Evolutionary conservation across 1,140 invertebrate genomes (phyloP).

Genomic region (Apocrypta bakeri): DNA sequence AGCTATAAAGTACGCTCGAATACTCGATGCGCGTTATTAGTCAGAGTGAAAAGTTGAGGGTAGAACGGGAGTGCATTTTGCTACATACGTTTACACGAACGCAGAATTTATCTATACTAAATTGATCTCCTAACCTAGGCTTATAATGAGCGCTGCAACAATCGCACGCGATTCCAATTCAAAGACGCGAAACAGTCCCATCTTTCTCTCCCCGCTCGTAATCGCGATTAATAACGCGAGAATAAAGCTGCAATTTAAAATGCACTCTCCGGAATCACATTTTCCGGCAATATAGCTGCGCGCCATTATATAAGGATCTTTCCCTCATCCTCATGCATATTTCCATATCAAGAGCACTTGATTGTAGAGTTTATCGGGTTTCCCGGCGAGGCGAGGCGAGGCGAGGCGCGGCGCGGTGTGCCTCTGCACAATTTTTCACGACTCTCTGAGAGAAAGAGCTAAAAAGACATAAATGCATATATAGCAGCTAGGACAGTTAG

Average conservation of each 20-base stretch:
- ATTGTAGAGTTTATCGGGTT: constrained; percentile 51
- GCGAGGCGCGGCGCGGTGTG: too few species aligned
- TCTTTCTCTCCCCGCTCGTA: not conserved
- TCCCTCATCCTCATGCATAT: constrained; percentile 8
- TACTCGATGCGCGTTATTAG: constrained; percentile 1
- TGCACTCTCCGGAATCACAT: not conserved
- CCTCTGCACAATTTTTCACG: constrained; percentile 34
- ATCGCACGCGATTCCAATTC: not conserved
- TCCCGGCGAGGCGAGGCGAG: constrained; percentile 19
- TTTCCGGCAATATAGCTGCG: not conserved
- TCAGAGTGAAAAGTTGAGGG: constrained; percentile 35
- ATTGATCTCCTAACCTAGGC: not conserved
- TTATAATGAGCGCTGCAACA: not conserved
- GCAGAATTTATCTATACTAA: too few species aligned
- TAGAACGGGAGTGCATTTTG: too few species aligned
- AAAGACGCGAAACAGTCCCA: not conserved
- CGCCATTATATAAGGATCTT: constrained; percentile 21
- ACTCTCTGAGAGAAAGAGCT: not conserved
- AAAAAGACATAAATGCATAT: not conserved
- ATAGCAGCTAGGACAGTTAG: constrained; percentile 32
- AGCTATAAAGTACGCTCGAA: too few species aligned
- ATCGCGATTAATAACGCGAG: not conserved
- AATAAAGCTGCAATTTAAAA: constrained; percentile 7
- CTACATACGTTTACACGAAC: too few species aligned
- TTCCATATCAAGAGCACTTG: constrained; percentile 50